A percentile compares a stretch with the other conserved stretches of the same genome.
These are phyloP conservation scores for Chelonus insularis DNA, from an alignment of 1,140 invertebrate species.

Conservation along the genomic window DNA sequence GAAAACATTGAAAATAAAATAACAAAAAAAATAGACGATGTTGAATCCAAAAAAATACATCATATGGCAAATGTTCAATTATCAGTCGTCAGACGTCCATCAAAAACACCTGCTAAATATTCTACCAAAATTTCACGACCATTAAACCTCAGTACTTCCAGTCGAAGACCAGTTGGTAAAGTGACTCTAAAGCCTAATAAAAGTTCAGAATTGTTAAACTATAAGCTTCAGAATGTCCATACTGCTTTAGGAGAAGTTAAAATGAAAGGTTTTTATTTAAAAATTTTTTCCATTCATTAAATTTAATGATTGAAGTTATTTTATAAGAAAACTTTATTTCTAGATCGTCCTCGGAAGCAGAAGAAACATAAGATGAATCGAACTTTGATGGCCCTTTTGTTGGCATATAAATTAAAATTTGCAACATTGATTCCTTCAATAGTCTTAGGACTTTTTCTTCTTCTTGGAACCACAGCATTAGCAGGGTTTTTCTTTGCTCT, in stretches of 20 bases:
- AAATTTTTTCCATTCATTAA: no score
- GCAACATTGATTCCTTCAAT: slow-evolving; percentile 75
- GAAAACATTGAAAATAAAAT: background rate
- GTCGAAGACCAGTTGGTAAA: no score
- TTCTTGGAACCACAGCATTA: slow-evolving; percentile 74
- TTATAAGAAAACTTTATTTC: slow-evolving; percentile 19
- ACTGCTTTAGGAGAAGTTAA: no score
- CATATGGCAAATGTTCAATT: background rate
- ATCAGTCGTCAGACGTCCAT: background rate
- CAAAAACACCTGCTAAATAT: background rate
- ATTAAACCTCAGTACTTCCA: no score
- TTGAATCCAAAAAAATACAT: background rate
- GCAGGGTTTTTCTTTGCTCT: slow-evolving; percentile 85
- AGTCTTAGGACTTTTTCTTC: slow-evolving; percentile 71
- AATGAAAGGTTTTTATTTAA: no score
- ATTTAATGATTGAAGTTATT: no score
- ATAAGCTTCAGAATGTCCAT: no score
- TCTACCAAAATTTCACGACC: no score
- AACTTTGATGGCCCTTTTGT: slow-evolving; percentile 71
- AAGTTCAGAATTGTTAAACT: no score
- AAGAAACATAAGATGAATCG: slow-evolving; percentile 67
- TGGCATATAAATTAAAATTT: slow-evolving; percentile 83
- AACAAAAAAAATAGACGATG: background rate
- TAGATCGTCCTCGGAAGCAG: slow-evolving; percentile 49
- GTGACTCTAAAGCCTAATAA: no score